These are phyloP conservation scores for Coboldia fuscipes DNA, from an alignment of 1,140 invertebrate genomes.

Conservation along the genomic window DNA sequence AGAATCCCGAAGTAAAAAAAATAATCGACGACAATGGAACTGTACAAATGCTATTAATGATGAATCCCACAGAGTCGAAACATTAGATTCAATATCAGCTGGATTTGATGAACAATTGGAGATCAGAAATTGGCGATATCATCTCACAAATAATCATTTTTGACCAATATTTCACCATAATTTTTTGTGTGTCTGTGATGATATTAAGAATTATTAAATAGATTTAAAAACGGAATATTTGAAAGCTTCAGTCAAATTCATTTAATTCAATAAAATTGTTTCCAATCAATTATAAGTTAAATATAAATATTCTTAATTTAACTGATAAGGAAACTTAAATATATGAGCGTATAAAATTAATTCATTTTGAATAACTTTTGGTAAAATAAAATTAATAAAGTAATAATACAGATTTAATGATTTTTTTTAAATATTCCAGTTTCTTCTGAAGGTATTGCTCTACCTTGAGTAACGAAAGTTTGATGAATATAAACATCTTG, in stretches of 20 bases:
- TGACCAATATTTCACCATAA: no score
- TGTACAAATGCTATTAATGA: background rate
- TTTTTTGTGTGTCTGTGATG: no score
- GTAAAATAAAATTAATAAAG: background rate
- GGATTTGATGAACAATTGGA: constrained; percentile 2
- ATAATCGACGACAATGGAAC: background rate
- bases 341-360: no score
- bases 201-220: no score
- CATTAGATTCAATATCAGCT: constrained; percentile 2
- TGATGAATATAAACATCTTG: constrained; percentile 15
- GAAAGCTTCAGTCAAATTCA: no score
- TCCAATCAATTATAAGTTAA: no score
- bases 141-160: constrained; percentile 4
- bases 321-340: no score
- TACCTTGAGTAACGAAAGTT: constrained; percentile 11
- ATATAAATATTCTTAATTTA: no score
- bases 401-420: background rate
- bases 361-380: background rate
- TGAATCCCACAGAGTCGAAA: background rate
- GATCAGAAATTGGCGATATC: constrained; percentile 5
- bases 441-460: constrained; percentile 5
- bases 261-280: no score
- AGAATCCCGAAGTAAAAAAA: background rate
- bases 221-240: no score
- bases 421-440: background rate